A percentile compares a stretch with the other conserved stretches of the same genome.
Evolutionary conservation across 2,113 vertebrate genomes (phyloP).

Genomic region (Petrocephalus microphthalmus): DNA sequence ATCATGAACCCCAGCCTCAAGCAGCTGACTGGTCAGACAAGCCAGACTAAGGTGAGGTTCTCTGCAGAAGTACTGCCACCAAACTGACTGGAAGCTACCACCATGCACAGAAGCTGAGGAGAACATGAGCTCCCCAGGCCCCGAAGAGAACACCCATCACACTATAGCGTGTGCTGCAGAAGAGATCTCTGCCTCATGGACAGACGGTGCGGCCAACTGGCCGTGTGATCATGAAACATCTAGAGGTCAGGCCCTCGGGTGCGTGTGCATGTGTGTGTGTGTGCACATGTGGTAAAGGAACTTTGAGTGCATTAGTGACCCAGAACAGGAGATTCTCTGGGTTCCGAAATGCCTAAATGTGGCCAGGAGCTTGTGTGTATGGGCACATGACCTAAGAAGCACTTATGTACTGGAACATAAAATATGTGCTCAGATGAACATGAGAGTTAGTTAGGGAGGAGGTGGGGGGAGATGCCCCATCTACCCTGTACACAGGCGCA

Average conservation of each 20-base stretch:
- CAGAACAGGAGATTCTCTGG: too few relatives aligned
- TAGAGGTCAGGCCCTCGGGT: not conserved
- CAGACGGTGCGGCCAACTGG: not conserved
- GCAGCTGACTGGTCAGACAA: not conserved
- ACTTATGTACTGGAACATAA: not conserved
- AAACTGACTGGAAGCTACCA: not conserved
- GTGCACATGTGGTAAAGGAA: not conserved
- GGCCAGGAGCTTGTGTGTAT: not conserved
- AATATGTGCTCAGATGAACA: not conserved
- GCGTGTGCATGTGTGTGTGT: not conserved
- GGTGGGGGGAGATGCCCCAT: not conserved
- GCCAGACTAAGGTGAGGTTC: not conserved
- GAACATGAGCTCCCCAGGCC: not conserved
- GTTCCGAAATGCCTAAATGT: not conserved
- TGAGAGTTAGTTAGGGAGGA: not conserved
- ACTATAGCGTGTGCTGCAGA: not conserved
- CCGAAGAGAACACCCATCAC: too few relatives aligned
- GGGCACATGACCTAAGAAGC: not conserved
- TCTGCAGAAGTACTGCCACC: not conserved
- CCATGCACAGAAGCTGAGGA: not conserved
- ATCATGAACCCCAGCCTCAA: not conserved
- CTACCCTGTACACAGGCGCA: conserved; percentile 32
- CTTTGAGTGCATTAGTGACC: not conserved
- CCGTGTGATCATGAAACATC: not conserved
- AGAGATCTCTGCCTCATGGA: not conserved